phyloP scores from a whole-genome alignment of 30 jellyfish, hydroid and myxozoan genomes.

The Hydra vulgaris region DNA sequence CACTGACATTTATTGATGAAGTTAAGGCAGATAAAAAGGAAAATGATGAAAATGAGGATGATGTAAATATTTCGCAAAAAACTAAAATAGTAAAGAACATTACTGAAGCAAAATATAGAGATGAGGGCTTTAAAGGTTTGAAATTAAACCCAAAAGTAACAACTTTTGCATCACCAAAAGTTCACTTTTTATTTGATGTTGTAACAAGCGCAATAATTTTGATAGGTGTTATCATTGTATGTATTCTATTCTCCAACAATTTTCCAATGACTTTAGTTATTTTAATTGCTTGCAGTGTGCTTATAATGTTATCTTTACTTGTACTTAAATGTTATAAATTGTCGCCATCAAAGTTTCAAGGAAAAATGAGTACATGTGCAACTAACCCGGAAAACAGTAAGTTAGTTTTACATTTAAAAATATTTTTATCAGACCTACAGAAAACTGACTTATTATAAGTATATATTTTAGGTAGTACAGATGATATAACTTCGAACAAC shows the following conservation, averaged over 20 bases:
- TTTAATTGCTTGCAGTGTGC: constrained; percentile 12
- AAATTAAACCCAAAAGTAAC: constrained; percentile 94
- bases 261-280: background rate
- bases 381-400: too few relatives aligned
- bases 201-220: constrained; percentile 47
- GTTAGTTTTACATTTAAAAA: too few relatives aligned
- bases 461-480: too few relatives aligned
- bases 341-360: too few relatives aligned
- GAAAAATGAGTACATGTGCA: too few relatives aligned
- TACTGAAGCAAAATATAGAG: constrained; percentile 73
- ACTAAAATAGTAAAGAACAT: background rate
- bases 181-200: constrained; percentile 91
- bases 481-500: too few relatives aligned
- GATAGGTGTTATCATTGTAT: constrained; percentile 12
- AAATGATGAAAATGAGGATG: constrained; percentile 18
- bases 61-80: background rate
- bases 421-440: too few relatives aligned
- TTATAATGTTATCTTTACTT: too few relatives aligned
- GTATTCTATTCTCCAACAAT: constrained; percentile 7
- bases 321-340: too few relatives aligned
- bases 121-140: constrained; percentile 93
- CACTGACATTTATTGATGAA: constrained; percentile 49
- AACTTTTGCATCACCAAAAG: constrained; percentile 98
- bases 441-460: too few relatives aligned
- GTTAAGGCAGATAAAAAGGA: constrained; percentile 16